Evolutionary conservation across 2,113 vertebrate genomes (phyloP), one percentile per base, ranked within the genome.

Genomic region (Pogonocichla stellata): DNA sequence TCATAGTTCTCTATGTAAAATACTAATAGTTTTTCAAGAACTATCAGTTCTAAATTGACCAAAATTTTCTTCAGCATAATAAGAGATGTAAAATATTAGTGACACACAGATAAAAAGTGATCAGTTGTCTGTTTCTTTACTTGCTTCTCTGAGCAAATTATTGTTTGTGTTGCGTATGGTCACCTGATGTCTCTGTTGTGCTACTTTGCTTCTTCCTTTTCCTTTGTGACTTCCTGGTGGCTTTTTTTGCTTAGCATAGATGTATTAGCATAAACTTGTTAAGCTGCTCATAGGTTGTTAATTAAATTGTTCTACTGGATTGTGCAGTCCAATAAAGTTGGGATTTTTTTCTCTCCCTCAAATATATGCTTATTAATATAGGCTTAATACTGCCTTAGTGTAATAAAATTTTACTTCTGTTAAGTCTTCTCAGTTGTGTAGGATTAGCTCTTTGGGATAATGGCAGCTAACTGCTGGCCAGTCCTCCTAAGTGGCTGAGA

Each of bases 301-400:
- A 79, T 71, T 42, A 80, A 86, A 19, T 34, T 70, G 15, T 50
- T 77, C 45, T 78, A 47, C 38, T 53, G n/a, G 22, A 42, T 67
- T 85, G 48, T 66, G 20, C 16, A 86, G 17, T 62, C 25, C 25
- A 47, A 2, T 70, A 38, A 80, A 67, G 5, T 3, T 8, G 8
- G 10, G 4, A 9, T 8, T 33, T 20, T 20, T 23, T 5, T 1
- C 1, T 2, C 1, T 1, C 7, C 8, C n/a, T 72, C 6, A 72
- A 69, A 50, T 25, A 5, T 20, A 23, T 10, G 6, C 16, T 54
- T 43, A 43, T 43, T 43, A 43, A 43, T 43, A 43, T 43, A 43
- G 19, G 19, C 25, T 11, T 71, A n/a, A 42, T 84, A 65, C 3
- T 66, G 12, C 38, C 26, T 58, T 67, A 47, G 5, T 56, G 28